These are phyloP conservation scores for Drosophila histrio DNA, from an alignment of 2,888 invertebrate genomes.

Conservation along the genomic window DNA sequence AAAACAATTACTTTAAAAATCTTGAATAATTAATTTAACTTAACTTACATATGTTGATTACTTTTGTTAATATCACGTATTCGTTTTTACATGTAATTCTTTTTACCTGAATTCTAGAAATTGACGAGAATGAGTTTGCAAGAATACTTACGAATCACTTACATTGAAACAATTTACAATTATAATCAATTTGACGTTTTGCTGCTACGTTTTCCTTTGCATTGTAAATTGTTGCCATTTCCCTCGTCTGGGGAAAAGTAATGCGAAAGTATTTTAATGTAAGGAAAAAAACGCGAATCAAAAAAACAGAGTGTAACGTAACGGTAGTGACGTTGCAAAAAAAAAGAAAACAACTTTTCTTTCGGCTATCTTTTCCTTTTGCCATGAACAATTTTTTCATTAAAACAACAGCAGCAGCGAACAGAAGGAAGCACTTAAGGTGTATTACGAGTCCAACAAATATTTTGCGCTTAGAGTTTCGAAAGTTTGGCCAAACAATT, in stretches of 20 bases:
- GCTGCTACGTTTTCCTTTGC: slow-evolving; percentile 37
- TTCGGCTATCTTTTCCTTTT: slow-evolving; percentile 51
- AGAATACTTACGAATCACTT: slow-evolving; percentile 1
- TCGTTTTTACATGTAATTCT: too few species aligned
- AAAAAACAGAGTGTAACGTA: slow-evolving; percentile 2
- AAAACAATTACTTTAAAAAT: not conserved
- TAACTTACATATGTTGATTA: too few species aligned
- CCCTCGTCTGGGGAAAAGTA: slow-evolving; percentile 33
- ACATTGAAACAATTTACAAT: slow-evolving; percentile 71
- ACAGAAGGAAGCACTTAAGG: slow-evolving; percentile 29
- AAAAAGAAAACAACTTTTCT: slow-evolving; percentile 46
- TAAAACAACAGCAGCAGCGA: slow-evolving; percentile 21
- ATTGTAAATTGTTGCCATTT: slow-evolving; percentile 58
- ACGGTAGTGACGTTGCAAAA: slow-evolving; percentile 63
- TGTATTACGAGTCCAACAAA: slow-evolving; percentile 33
- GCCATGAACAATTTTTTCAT: slow-evolving; percentile 56
- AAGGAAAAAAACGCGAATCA: slow-evolving; percentile 5
- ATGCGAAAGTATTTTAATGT: slow-evolving; percentile 67
- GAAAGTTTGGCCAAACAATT: slow-evolving; percentile 67
- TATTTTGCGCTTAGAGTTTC: slow-evolving; percentile 6
- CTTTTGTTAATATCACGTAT: too few species aligned
- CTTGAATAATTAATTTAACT: not conserved
- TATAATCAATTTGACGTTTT: slow-evolving; percentile 69
- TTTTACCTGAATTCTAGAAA: not conserved
- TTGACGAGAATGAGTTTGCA: not conserved